phyloP scores from a whole-genome alignment of 2,888 invertebrate species.

The Rhorus exstirpatorius region DNA sequence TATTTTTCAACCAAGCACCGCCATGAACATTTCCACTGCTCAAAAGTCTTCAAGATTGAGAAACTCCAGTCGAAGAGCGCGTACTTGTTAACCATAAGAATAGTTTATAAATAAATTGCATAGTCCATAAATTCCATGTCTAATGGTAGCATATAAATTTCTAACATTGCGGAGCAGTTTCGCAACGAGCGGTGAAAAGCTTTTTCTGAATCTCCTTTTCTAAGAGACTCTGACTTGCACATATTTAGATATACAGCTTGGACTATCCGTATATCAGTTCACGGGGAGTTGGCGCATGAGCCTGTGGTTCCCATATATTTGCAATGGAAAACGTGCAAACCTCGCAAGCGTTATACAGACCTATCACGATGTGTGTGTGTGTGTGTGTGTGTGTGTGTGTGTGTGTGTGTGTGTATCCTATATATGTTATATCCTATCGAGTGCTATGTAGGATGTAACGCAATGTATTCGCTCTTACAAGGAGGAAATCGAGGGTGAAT shows the following conservation, averaged over 20 bases:
- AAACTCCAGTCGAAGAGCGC: background rate
- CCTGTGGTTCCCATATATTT: conserved; percentile 59
- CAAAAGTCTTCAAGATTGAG: background rate
- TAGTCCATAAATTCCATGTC: conserved; percentile 46
- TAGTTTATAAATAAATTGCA: conserved; percentile 55
- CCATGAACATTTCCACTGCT: background rate
- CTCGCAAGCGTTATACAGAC: conserved; percentile 28
- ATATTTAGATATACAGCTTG: background rate
- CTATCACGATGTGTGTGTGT: background rate
- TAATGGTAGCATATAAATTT: conserved; percentile 58
- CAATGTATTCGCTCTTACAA: conserved; percentile 59
- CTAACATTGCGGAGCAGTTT: conserved; percentile 31
- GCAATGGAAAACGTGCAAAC: conserved; percentile 51
- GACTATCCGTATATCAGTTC: conserved; percentile 10
- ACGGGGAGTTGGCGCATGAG: conserved; percentile 20
- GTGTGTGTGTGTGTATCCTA: background rate
- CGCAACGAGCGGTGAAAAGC: conserved; percentile 54
- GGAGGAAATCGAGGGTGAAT: conserved; percentile 80
- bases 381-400: too few relatives aligned
- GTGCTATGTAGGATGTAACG: conserved; percentile 58
- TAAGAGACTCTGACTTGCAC: conserved; percentile 28
- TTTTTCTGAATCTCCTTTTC: conserved; percentile 42
- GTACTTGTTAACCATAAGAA: conserved; percentile 22
- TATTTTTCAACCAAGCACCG: background rate
- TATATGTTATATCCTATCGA: conserved; percentile 21